These are phyloP conservation scores for Hydropsyche tenuis DNA, from an alignment of 1,140 invertebrate genomes.

Conservation along the genomic window DNA sequence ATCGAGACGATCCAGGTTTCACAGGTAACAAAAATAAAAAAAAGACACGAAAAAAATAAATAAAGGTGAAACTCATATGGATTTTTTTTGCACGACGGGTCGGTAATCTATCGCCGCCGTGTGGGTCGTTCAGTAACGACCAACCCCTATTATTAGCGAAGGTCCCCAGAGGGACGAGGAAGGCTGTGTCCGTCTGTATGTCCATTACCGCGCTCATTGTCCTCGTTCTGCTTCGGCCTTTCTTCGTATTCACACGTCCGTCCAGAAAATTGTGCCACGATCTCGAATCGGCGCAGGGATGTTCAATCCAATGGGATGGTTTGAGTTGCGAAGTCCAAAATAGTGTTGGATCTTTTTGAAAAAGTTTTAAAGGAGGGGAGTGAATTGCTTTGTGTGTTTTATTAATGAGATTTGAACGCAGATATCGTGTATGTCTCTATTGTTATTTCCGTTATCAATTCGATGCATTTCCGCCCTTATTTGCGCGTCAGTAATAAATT, in stretches of 20 bases:
- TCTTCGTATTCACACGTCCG: constrained; percentile 19
- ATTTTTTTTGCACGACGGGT: background rate
- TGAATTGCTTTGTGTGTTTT: too few relatives aligned
- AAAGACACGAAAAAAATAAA: constrained; percentile 37
- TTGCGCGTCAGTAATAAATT: too few relatives aligned
- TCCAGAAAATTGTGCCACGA: constrained; percentile 17
- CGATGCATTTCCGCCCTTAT: too few relatives aligned
- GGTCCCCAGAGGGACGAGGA: constrained; percentile 31
- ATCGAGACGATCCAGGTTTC: too few relatives aligned
- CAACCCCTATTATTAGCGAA: constrained; percentile 44
- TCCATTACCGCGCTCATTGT: constrained; percentile 46
- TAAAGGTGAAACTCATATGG: constrained; percentile 26
- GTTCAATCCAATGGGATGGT: background rate
- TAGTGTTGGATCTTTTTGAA: too few relatives aligned
- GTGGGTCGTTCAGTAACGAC: constrained; percentile 22
- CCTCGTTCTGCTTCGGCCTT: background rate
- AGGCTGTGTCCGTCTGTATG: constrained; percentile 41
- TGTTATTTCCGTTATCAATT: too few relatives aligned
- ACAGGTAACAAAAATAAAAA: too few relatives aligned
- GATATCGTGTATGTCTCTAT: too few relatives aligned
- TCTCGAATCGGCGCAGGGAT: background rate
- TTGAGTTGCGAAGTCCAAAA: too few relatives aligned
- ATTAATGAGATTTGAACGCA: too few relatives aligned
- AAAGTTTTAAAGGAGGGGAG: too few relatives aligned
- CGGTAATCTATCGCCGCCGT: constrained; percentile 45